A percentile compares a stretch with the other conserved stretches of the same genome.
Evolutionary conservation across 2,113 vertebrate species (phyloP).

Genomic region (Tympanuchus pallidicinctus): DNA sequence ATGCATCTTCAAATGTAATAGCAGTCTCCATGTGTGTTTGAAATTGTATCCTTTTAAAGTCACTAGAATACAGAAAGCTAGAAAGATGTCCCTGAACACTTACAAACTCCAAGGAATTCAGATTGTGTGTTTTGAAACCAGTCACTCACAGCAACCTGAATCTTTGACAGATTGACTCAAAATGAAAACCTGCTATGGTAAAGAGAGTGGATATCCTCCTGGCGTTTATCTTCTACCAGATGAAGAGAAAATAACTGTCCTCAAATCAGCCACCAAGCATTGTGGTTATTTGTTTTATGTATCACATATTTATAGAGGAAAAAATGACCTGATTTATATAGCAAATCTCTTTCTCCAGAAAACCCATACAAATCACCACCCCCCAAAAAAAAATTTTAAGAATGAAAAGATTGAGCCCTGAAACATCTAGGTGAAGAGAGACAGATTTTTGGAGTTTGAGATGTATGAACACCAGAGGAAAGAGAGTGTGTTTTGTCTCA

Average conservation of each 20-base stretch:
- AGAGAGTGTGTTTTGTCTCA: background rate
- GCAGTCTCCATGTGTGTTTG: background rate
- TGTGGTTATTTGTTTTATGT: background rate
- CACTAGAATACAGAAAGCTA: background rate
- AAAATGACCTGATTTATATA: background rate
- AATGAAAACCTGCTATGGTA: background rate
- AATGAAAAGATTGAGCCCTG: background rate
- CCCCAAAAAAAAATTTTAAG: background rate
- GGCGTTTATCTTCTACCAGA: background rate
- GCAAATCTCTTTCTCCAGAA: background rate
- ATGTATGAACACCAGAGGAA: background rate
- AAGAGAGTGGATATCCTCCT: no score
- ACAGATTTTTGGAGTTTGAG: background rate
- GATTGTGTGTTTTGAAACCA: background rate
- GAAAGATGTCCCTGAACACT: background rate
- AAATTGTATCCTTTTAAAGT: background rate
- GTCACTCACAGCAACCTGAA: background rate
- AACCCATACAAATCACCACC: background rate
- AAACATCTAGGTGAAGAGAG: background rate
- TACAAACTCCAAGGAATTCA: background rate
- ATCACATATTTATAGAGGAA: background rate
- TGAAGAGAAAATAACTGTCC: background rate
- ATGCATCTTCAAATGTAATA: background rate
- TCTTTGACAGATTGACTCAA: background rate
- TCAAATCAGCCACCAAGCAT: background rate